Evolutionary conservation across 2,888 invertebrate species (phyloP), one percentile per base, ranked within the genome.

Genomic region (Coremacera marginata): DNA sequence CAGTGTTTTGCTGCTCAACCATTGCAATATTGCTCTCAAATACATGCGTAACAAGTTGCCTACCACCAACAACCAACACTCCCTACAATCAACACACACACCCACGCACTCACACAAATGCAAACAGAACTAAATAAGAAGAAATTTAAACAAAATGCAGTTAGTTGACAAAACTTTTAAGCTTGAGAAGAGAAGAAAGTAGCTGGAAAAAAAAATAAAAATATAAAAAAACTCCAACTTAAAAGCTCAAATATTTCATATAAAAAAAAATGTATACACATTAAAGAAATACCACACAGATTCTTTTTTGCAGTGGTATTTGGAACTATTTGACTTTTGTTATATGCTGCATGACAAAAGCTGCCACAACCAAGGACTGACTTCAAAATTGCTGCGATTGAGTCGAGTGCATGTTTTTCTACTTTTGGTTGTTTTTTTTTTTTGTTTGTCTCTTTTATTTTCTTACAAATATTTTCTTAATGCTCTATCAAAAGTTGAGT

Each of bases 151-250:
- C 80, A 82, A 80, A 82, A 79, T 74, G 77, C 77, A 80, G 76
- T 76, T 82, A 85, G 84, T 85, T 85, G 86, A 84, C 84, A 86
- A 86, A 86, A 82, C 83, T 82, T 84, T 83, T 82, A 84, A 83
- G 81, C 82, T 77, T 77, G 80, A 78, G 76, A 79, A 71, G 77
- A 76, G 72, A 75, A 77, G 52, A 52, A 52, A 25, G 7, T 5
- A 52, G n/a, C 5, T 5, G 7, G 52, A n/a, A 52, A n/a, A 16
- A n/a, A 52, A 52, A 19, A 8, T 2, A 55, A n/a, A 55, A 55
- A 55, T n/a, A n/a, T n/a, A n/a, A 44, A 44, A 44, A 2, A 9
- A 44, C 44, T 44, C 14, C 14, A 44, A 11, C 3, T 11, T 9
- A 55, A 55, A 55, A 55, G 22, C 55, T 16, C 31, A 49, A 67